Percentiles rank a stretch among this genome's conserved stretches.
These are phyloP conservation scores for Drosophila acutilabella DNA, from an alignment of 2,888 invertebrate genomes.

Conservation along the genomic window DNA sequence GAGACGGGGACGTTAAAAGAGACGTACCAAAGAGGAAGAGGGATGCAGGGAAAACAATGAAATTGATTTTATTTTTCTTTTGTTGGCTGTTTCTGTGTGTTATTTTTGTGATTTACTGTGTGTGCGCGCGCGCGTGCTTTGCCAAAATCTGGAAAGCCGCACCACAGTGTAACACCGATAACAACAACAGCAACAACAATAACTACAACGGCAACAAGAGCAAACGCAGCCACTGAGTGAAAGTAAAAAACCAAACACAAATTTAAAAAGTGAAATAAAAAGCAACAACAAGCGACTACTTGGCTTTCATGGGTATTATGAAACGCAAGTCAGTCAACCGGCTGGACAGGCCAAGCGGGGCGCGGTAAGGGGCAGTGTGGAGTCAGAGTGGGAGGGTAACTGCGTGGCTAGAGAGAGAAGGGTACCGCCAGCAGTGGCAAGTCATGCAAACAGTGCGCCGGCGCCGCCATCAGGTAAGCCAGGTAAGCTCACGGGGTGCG, in stretches of 20 bases:
- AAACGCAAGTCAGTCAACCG: conserved; percentile 75
- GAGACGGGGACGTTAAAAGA: not conserved
- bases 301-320: conserved; percentile 78
- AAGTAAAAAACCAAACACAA: conserved; percentile 60
- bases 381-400: not conserved
- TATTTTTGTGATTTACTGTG: conserved; percentile 29
- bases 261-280: conserved; percentile 71
- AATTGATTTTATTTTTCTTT: conserved; percentile 63
- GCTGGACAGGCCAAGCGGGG: conserved; percentile 26
- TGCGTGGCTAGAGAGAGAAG: conserved; percentile 2
- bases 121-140: conserved; percentile 49
- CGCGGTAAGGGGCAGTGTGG: not conserved
- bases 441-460: conserved; percentile 66
- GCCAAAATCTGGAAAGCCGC: conserved; percentile 58
- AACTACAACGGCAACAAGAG: conserved; percentile 30
- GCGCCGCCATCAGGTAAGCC: conserved; percentile 21
- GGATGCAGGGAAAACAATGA: conserved; percentile 55
- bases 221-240: conserved; percentile 61
- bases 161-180: conserved; percentile 23
- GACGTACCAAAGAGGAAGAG: not conserved
- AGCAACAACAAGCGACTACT: conserved; percentile 53
- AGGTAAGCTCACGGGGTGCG: not conserved
- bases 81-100: conserved; percentile 1
- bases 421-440: conserved; percentile 45
- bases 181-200: conserved; percentile 27